A percentile compares a stretch with the other conserved stretches of the same genome.
Evolutionary conservation across 2,888 invertebrate species (phyloP).

Genomic region (Rosalia funebris): DNA sequence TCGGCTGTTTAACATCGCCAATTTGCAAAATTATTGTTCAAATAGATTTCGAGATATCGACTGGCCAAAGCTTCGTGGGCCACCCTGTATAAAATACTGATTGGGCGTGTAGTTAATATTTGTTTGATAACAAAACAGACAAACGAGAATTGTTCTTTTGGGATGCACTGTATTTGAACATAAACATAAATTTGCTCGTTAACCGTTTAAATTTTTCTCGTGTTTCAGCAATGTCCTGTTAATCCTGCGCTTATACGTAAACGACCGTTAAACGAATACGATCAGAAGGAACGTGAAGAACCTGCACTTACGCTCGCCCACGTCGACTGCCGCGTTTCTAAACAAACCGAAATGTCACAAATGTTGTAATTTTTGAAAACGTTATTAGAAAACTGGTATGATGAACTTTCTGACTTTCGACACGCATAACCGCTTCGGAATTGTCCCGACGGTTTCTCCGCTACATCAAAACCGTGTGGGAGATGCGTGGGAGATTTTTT

Average conservation of each 20-base stretch:
- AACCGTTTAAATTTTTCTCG: too few species aligned
- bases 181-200: too few species aligned
- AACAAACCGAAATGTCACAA: not conserved
- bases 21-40: too few species aligned
- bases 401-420: constrained; percentile 17
- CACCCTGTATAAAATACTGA: too few species aligned
- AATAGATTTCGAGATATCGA: too few species aligned
- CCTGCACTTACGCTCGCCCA: not conserved
- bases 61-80: too few species aligned
- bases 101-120: too few species aligned
- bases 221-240: not conserved
- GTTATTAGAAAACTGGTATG: constrained; percentile 8
- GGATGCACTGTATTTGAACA: too few species aligned
- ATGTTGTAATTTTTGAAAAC: not conserved
- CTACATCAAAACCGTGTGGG: constrained; percentile 19
- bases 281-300: not conserved
- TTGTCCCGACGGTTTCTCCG: constrained; percentile 12
- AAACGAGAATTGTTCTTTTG: too few species aligned
- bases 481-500: constrained; percentile 31
- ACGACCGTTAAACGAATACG: not conserved
- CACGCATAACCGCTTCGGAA: not conserved
- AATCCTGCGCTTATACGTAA: not conserved
- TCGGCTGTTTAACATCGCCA: too few species aligned
- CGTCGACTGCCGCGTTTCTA: not conserved
- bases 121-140: too few species aligned